Base-by-base conservation (phyloP, 2,797 vertebrate species). In the Poeciliopsis presidionis region DNA sequence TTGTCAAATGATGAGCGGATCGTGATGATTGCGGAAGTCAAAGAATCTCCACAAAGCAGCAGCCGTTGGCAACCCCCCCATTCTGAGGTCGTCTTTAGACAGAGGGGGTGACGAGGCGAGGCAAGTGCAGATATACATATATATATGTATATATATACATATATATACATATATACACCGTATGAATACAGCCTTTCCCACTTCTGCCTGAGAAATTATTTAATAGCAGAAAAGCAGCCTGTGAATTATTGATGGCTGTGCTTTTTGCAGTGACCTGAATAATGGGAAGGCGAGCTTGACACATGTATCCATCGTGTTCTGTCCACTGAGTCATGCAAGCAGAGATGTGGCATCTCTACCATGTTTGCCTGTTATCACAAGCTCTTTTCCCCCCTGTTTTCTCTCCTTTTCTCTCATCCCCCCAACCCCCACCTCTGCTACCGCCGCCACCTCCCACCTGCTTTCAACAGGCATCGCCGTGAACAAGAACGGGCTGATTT, bases 401-500 rank as follows among this genome's bases (percentile, higher is more conserved):
- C 22, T 20, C 45, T 28, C 2, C 16, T 47, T 30, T 69, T 41
- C 22, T 41, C 74, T 69, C 20, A 57, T 12, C 43, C 12, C 7
- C 33, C 59, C 75, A 43, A 41, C 39, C 12, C 20, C 4, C 47
- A 45, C 73, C 25, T 1, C 30, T 5, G 1, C 49, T 47, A 5
- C 45, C 72, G 53, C 28, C 22, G 11, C 49, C 41, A 70, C 74
- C 14, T 22, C 22, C 59, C 59, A 73, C 63, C 47, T 43, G 78
- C 51, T 82, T 83, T 87, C 83, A 81, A 81, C 94, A 99, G 98
- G 98, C 90, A 96, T 99, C 84, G 96, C 98, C 0, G 93, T 99
- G 33, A 98, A 99, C 92, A 98, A 97, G 93, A 98, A 97, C 0
- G 98, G 98, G 78, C 92, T 99, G 88, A 98, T 99, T 92, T 99